Percentiles rank a stretch among this genome's conserved stretches.
phyloP scores from a whole-genome alignment of 2,113 vertebrate genomes.

The Xenopus borealis region DNA sequence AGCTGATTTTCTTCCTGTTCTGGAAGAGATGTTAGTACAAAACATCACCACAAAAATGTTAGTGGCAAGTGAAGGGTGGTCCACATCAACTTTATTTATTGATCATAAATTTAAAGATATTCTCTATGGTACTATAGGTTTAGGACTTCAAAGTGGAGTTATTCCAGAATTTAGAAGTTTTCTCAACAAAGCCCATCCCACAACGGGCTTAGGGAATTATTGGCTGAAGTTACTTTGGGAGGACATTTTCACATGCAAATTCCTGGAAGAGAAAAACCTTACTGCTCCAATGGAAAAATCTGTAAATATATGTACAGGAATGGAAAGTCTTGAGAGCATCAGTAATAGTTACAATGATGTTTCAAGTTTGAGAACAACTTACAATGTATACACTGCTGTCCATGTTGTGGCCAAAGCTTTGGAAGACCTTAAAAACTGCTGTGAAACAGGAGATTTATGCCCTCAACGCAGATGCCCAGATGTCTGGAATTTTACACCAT shows the following conservation, averaged over 20 bases:
- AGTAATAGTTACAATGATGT: constrained; percentile 8
- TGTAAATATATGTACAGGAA: background rate
- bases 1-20: background rate
- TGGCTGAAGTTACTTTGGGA: constrained; percentile 1
- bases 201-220: background rate
- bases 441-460: background rate
- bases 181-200: background rate
- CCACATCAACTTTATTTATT: background rate
- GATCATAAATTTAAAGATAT: background rate
- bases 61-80: constrained; percentile 29
- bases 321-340: constrained; percentile 1
- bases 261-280: background rate
- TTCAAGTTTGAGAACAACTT: background rate
- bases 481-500: constrained; percentile 31
- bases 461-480: background rate
- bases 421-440: constrained; percentile 44
- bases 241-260: background rate
- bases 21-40: background rate
- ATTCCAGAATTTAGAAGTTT: constrained; percentile 9
- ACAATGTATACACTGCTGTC: constrained; percentile 15
- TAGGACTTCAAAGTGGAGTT: background rate
- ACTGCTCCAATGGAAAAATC: background rate
- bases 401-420: constrained; percentile 63
- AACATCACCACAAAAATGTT: constrained; percentile 9
- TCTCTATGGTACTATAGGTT: constrained; percentile 8